Evolutionary conservation across 1,140 invertebrate genomes (phyloP).

Genomic region (Lasioglossum albipes): DNA sequence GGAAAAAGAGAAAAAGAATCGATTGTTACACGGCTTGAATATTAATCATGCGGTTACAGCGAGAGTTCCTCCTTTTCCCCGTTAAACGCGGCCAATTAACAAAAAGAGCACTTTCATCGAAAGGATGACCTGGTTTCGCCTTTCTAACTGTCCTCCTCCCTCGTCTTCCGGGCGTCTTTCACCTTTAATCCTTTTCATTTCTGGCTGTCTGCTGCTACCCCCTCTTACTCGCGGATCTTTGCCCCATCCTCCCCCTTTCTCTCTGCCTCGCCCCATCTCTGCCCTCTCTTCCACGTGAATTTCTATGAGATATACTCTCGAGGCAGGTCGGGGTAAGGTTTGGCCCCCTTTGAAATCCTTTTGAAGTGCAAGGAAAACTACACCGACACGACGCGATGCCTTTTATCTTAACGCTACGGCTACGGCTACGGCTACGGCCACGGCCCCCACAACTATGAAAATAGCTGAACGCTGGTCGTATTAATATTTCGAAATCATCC

Average conservation of each 20-base stretch:
- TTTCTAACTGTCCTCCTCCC: not conserved
- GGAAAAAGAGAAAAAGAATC: too few species aligned
- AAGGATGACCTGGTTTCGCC: slow-evolving; percentile 53
- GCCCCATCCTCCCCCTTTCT: not conserved
- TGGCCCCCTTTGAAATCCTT: slow-evolving; percentile 56
- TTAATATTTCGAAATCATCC: slow-evolving; percentile 58
- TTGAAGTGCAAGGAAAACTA: slow-evolving; percentile 39
- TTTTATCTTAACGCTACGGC: slow-evolving; percentile 44
- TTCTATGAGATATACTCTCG: slow-evolving; percentile 25
- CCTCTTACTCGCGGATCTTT: slow-evolving; percentile 8
- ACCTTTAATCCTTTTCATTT: slow-evolving; percentile 46
- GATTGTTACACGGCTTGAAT: not conserved
- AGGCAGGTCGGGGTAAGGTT: slow-evolving; percentile 17
- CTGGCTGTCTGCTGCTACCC: not conserved
- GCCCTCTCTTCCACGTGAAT: slow-evolving; percentile 10
- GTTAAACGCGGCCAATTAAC: slow-evolving; percentile 11
- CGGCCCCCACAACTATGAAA: slow-evolving; percentile 15
- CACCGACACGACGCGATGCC: slow-evolving; percentile 43
- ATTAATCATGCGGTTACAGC: not conserved
- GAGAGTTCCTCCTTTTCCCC: too few species aligned
- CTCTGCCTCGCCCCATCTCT: not conserved
- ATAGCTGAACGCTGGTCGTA: slow-evolving; percentile 32
- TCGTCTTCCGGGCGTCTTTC: slow-evolving; percentile 16
- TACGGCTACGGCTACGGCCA: not conserved
- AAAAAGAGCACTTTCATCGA: slow-evolving; percentile 22